Percentiles rank a stretch among this genome's conserved stretches.
Conservation (phyloP, 2,113 vertebrate species). For the Hemiscyllium ocellatum region DNA sequence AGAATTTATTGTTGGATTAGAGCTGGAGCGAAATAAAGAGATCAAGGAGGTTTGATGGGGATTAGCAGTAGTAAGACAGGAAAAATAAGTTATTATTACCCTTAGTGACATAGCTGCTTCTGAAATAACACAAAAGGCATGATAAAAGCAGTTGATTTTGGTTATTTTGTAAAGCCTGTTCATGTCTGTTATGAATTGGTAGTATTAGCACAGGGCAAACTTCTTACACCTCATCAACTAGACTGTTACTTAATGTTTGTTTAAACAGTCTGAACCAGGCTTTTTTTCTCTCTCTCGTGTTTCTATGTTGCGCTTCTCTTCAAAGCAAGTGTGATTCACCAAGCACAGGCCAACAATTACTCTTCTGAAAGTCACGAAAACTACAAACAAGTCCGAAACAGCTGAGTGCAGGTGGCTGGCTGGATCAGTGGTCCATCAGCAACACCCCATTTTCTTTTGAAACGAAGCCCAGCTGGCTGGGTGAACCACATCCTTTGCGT, state of each 20-base stretch:
- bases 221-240: neutral
- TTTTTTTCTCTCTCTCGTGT: neutral
- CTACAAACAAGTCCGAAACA: neutral
- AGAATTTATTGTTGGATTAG: neutral
- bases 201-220: neutral
- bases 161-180: conserved; percentile 3
- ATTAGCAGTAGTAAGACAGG: neutral
- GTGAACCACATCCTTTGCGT: neutral
- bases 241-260: neutral
- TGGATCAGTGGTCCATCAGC: neutral
- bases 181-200: neutral
- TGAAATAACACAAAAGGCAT: neutral
- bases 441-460: neutral
- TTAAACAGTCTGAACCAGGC: neutral
- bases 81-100: neutral
- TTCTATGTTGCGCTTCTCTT: neutral
- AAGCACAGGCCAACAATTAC: neutral
- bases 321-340: neutral
- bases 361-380: neutral
- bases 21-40: neutral
- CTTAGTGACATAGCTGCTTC: neutral
- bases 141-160: neutral
- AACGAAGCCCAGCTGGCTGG: neutral
- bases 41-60: neutral
- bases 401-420: neutral